Base-by-base conservation (phyloP, 2,888 invertebrate genomes). In the Drosophila aldrichi region DNA sequence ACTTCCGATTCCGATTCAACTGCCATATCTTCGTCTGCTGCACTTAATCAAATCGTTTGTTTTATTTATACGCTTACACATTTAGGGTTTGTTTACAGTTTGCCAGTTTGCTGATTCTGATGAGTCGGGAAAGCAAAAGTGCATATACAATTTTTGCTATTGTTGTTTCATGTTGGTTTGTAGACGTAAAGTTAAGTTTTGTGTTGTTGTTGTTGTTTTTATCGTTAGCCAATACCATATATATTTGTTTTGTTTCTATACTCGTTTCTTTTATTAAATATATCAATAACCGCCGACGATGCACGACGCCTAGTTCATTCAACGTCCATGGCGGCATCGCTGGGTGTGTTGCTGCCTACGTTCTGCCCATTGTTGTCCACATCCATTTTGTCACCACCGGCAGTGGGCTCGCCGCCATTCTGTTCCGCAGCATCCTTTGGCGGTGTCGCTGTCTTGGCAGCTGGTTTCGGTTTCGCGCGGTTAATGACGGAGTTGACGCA, bases 381-480 rank as follows among this genome's bases (percentile, higher is more conserved):
- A 57, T 84, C 84, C 84, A 84, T 89, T 74, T 88, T 83, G 54
- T 87, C 87, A 36, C 88, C 86, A 5, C 73, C 3, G n/a, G 78
- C 71, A 46, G 62, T 72, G 2, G 80, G 77, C n/a, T 87, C 84
- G 7, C 80, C 70, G 16, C 86, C 86, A 62, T 86, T 86, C 57
- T 86, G 86, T 32, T 81, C 85, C 34, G 88, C 66, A 6, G 68
- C 34, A 55, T 90, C 90, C 74, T 91, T 90, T 32, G 85, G 77
- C 36, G 90, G 75, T 61, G 90, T 74, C 52, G 90, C 71, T 62
- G 89, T 73, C 29, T 91, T 83, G 44, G 91, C 84, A 34, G 93
- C 95, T 52, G 95, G 95, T 93, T 98, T 97, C 9, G 98, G 98
- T 93, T 97, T 97, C 58, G 97, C 97, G 92, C 98, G 98, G 93